Conservation (phyloP, 1,140 invertebrate genomes). For the Drosophila subpulchrella region DNA sequence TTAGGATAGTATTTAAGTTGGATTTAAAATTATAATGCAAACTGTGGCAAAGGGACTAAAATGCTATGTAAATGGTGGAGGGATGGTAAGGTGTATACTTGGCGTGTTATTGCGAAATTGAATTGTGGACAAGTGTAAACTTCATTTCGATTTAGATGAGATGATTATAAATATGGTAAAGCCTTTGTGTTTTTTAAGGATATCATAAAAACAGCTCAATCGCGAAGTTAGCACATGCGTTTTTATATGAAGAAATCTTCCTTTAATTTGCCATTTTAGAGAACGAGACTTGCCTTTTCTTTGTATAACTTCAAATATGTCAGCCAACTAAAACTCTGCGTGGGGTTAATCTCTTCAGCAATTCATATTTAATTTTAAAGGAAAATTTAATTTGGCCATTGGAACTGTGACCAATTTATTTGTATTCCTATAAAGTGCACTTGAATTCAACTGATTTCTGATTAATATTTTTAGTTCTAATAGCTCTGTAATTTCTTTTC, state of each 20-base stretch:
- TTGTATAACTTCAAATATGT: slow-evolving; percentile 45
- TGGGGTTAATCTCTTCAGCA: slow-evolving; percentile 79
- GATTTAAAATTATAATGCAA: slow-evolving; percentile 68
- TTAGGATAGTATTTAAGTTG: slow-evolving; percentile 58
- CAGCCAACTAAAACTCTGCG: slow-evolving; percentile 78
- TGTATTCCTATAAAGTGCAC: slow-evolving; percentile 37
- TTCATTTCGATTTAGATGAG: slow-evolving; percentile 84
- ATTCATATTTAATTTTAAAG: slow-evolving; percentile 37
- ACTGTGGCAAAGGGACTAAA: slow-evolving; percentile 66
- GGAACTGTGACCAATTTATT: slow-evolving; percentile 35
- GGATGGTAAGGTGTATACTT: slow-evolving; percentile 24
- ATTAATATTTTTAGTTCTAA: slow-evolving; percentile 55
- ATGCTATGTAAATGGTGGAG: slow-evolving; percentile 35
- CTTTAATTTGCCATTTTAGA: slow-evolving; percentile 58
- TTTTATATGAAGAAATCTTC: slow-evolving; percentile 35
- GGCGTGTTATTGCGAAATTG: slow-evolving; percentile 31
- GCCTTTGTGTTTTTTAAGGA: slow-evolving; percentile 82
- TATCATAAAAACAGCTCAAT: slow-evolving; percentile 52
- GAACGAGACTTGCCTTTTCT: slow-evolving; percentile 48
- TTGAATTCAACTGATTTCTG: slow-evolving; percentile 77
- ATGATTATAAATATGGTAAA: slow-evolving; percentile 84
- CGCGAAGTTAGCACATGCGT: slow-evolving; percentile 47
- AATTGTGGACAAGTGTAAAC: slow-evolving; percentile 66
- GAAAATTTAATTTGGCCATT: slow-evolving; percentile 54
- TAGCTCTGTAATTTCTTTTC: slow-evolving; percentile 38